Percentiles rank a stretch among this genome's conserved stretches.
Evolutionary conservation across 2,113 vertebrate species (phyloP).

Genomic region (Smithornis capensis): DNA sequence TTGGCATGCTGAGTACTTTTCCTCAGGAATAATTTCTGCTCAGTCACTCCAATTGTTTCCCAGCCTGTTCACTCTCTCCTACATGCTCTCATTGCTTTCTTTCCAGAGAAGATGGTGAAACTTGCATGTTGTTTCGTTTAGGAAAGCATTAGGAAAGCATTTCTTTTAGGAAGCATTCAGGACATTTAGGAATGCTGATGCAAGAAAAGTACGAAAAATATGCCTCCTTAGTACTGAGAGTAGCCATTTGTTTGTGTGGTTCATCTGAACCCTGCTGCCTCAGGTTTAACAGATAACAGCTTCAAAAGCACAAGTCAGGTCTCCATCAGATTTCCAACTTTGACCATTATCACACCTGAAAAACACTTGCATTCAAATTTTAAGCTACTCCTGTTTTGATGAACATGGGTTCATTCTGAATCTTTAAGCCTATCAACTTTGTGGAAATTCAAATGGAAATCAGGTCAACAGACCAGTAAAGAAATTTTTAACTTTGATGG

Average conservation of each 20-base stretch:
- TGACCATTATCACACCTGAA: neutral
- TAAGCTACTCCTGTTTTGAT: neutral
- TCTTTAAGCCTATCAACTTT: neutral
- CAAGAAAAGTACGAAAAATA: neutral
- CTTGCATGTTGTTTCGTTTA: neutral
- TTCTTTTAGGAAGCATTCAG: neutral
- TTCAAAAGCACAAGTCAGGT: neutral
- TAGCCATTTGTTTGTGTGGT: neutral
- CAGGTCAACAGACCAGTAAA: neutral
- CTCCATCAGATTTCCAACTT: neutral
- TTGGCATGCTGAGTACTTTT: neutral
- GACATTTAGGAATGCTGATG: neutral
- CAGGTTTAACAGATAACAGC: neutral
- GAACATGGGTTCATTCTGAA: neutral
- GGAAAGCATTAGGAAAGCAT: too few species aligned
- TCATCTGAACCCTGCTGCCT: neutral
- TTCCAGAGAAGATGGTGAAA: neutral
- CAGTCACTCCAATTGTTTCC: neutral
- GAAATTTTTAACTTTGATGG: neutral
- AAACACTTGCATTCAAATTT: neutral
- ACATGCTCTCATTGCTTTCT: rapidly evolving
- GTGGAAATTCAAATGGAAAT: neutral
- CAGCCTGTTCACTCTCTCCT: neutral
- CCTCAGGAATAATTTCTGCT: neutral
- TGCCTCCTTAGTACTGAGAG: neutral